These are phyloP conservation scores for Saguinus oedipus DNA, from an alignment of 2,797 vertebrate genomes.

Conservation along the genomic window DNA sequence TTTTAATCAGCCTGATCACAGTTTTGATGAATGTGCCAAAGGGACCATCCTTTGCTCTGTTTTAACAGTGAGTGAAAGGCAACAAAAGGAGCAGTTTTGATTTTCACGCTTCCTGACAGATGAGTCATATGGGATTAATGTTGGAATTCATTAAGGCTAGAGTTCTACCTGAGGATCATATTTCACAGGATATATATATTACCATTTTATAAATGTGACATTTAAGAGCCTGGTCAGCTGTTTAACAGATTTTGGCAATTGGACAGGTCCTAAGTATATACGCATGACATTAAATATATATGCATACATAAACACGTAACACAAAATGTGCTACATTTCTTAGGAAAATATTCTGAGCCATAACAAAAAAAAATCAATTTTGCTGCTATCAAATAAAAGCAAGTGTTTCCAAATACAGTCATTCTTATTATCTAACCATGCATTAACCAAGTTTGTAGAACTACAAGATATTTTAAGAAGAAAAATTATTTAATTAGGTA, in stretches of 20 bases:
- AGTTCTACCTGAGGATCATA: conserved; percentile 21
- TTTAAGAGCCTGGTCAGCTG: neutral
- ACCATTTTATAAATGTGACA: conserved; percentile 35
- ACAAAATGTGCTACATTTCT: neutral
- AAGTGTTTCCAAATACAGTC: neutral
- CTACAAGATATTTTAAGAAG: neutral
- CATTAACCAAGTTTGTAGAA: neutral
- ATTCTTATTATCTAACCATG: neutral
- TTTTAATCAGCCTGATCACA: conserved; percentile 82
- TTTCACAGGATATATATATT: conserved; percentile 39
- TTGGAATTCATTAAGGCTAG: conserved; percentile 64
- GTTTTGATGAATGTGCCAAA: conserved; percentile 79
- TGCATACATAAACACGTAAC: neutral
- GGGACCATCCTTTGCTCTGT: conserved; percentile 72
- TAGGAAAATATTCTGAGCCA: conserved; percentile 11
- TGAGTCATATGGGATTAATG: conserved; percentile 71
- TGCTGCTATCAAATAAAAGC: neutral
- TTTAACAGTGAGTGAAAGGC: conserved; percentile 76
- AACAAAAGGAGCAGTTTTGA: conserved; percentile 78
- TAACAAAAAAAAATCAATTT: neutral
- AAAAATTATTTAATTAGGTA: neutral
- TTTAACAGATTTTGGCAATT: conserved; percentile 4
- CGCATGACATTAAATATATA: neutral
- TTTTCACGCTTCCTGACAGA: conserved; percentile 75
- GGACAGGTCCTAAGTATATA: neutral